Evolutionary conservation across 2,113 vertebrate species (phyloP).

Genomic region (Phoxinus phoxinus): DNA sequence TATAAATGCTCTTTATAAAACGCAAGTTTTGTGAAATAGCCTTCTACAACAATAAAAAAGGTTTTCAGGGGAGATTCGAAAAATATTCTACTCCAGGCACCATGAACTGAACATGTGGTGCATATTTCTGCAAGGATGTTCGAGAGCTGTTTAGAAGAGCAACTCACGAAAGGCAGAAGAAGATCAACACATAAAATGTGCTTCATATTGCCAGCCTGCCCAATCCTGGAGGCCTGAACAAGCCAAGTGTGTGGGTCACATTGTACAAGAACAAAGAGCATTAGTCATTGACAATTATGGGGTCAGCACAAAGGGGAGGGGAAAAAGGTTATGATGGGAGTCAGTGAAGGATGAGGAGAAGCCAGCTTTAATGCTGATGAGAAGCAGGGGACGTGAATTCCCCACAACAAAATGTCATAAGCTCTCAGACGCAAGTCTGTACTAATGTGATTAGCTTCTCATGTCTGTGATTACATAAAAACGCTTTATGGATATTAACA

Average conservation of each 20-base stretch:
- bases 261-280: conserved; percentile 17
- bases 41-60: not conserved
- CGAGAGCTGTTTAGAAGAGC: conserved; percentile 8
- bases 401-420: conserved; percentile 40
- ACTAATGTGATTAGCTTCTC: conserved; percentile 41
- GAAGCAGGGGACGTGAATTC: conserved; percentile 9
- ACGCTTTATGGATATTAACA: conserved; percentile 38
- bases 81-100: conserved; percentile 6
- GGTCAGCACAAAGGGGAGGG: conserved; percentile 24
- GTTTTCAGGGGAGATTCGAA: not conserved
- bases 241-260: conserved; percentile 24
- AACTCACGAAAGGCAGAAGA: conserved; percentile 18
- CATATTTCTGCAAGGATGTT: conserved; percentile 3
- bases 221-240: conserved; percentile 9
- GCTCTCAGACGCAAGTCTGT: conserved; percentile 34
- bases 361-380: conserved; percentile 26
- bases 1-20: conserved; percentile 18
- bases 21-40: not conserved
- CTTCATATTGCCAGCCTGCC: not conserved
- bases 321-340: conserved; percentile 21
- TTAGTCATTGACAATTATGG: conserved; percentile 41
- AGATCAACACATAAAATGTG: not conserved
- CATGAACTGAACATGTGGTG: not conserved
- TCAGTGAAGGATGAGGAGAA: conserved; percentile 31
- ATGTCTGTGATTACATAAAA: conserved; percentile 48